A percentile compares a stretch with the other conserved stretches of the same genome.
phyloP scores from a whole-genome alignment of 2,113 vertebrate species.

The Calypte anna region DNA sequence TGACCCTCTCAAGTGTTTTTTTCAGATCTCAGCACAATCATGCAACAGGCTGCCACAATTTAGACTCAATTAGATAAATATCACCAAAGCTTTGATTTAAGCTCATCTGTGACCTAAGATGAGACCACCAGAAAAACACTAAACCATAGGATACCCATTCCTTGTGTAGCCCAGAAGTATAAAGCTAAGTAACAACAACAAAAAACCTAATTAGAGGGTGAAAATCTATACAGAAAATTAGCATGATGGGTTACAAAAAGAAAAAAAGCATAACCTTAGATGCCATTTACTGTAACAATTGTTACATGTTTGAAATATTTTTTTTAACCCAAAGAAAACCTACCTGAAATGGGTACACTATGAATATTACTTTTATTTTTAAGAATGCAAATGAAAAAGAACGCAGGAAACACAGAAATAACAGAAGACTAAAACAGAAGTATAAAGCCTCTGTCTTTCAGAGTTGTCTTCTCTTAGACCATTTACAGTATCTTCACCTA shows the following conservation, averaged over 20 bases:
- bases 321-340: background rate
- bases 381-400: background rate
- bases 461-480: background rate
- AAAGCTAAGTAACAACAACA: background rate
- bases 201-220: background rate
- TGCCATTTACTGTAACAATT: background rate
- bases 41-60: background rate
- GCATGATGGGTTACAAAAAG: background rate
- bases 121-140: constrained; percentile 1
- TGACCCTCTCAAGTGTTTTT: background rate
- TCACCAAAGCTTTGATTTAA: constrained; percentile 23
- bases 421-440: background rate
- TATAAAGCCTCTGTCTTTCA: background rate
- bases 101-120: background rate
- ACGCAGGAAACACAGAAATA: background rate
- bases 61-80: constrained; percentile 18
- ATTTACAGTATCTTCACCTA: background rate
- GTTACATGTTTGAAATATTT: background rate
- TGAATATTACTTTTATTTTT: background rate
- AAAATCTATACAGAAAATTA: background rate
- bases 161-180: background rate
- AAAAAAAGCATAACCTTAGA: background rate
- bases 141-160: background rate
- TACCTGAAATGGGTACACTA: background rate
- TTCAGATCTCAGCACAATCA: constrained; percentile 1